Evolutionary conservation across 2,888 invertebrate genomes (phyloP).

Genomic region (Omphaloscelis lunosa): DNA sequence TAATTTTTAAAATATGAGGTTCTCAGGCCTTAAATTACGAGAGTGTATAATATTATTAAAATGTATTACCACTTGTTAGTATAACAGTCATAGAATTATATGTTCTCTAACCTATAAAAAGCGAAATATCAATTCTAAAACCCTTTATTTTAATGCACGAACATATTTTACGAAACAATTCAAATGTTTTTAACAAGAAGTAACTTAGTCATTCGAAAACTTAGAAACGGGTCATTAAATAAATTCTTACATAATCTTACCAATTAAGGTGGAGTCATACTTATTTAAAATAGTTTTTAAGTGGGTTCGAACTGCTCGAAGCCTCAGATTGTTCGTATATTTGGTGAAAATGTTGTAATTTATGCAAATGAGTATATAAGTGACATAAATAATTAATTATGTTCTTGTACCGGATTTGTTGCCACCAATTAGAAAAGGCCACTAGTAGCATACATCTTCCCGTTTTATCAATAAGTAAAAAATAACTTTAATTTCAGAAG

Average conservation of each 20-base stretch:
- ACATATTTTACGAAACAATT: constrained; percentile 16
- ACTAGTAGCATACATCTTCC: not conserved
- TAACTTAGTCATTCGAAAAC: constrained; percentile 17
- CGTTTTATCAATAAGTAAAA: not conserved
- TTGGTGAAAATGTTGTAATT: constrained; percentile 4
- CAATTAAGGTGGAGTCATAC: not conserved
- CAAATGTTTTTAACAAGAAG: not conserved
- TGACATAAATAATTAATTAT: constrained; percentile 16
- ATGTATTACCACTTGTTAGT: no score
- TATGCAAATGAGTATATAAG: constrained; percentile 18
- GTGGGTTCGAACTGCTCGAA: not conserved
- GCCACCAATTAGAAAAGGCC: not conserved
- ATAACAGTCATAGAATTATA: no score
- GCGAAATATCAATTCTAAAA: no score
- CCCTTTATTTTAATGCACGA: not conserved
- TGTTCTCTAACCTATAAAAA: no score
- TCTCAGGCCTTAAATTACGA: no score
- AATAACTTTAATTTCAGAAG: no score
- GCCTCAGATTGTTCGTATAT: not conserved
- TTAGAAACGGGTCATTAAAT: constrained; percentile 25
- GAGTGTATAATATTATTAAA: no score
- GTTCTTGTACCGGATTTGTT: not conserved
- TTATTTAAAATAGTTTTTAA: constrained; percentile 11
- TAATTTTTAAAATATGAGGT: no score
- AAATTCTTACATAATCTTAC: not conserved